phyloP scores from a whole-genome alignment of 2,888 invertebrate species.

The Apomyelois bistriatella region DNA sequence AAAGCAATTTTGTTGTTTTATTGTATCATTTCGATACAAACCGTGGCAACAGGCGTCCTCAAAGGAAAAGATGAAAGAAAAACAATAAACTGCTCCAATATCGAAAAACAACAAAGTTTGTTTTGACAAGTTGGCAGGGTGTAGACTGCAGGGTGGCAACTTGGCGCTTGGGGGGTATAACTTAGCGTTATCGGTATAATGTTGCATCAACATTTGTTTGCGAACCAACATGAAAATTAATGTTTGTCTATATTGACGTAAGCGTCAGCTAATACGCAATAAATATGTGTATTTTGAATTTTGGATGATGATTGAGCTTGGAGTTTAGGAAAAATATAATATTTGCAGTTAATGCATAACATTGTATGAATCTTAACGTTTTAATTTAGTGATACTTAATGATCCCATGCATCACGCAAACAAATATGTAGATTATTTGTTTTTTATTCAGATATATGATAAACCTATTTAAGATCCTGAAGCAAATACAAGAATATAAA shows the following conservation, averaged over 20 bases:
- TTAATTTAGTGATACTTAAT: too few relatives aligned
- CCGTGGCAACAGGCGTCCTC: conserved; percentile 39
- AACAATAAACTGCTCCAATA: conserved; percentile 74
- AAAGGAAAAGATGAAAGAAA: conserved; percentile 67
- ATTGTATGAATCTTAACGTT: too few relatives aligned
- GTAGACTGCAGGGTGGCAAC: conserved; percentile 30
- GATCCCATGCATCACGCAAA: too few relatives aligned
- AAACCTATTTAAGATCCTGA: too few relatives aligned
- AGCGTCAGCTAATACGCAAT: too few relatives aligned
- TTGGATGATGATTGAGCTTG: too few relatives aligned
- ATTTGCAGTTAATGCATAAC: too few relatives aligned
- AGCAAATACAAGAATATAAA: too few relatives aligned
- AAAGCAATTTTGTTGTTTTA: conserved; percentile 10
- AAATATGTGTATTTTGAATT: too few relatives aligned
- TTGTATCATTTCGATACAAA: conserved; percentile 40
- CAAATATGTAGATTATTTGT: too few relatives aligned
- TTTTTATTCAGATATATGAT: too few relatives aligned
- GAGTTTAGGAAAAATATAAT: too few relatives aligned
- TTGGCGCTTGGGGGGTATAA: conserved; percentile 20
- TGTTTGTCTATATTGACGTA: neutral
- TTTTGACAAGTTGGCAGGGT: conserved; percentile 52
- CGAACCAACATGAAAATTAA: neutral
- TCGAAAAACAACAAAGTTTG: conserved; percentile 69
- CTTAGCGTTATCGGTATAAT: conserved; percentile 38
- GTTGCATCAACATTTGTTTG: conserved; percentile 37